phyloP scores from a whole-genome alignment of 2,113 vertebrate genomes.

The Corapipo altera region DNA sequence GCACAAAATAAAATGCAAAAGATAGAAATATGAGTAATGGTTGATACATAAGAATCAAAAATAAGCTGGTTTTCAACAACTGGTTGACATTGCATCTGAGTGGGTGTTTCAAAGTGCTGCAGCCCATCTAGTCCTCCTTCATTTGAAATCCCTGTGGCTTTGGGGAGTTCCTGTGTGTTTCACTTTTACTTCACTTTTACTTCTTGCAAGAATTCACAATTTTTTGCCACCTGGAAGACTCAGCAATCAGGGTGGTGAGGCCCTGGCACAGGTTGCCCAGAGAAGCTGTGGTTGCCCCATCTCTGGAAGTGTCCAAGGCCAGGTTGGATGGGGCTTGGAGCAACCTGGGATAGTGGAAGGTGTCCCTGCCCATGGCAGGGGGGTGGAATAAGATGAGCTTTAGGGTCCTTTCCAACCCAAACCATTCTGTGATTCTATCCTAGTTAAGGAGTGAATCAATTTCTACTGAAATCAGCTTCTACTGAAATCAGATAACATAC shows the following conservation, averaged over 20 bases:
- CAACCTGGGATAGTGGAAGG: fast-evolving
- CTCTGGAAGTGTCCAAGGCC: background rate
- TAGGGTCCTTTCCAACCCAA: background rate
- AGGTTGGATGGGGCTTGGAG: fast-evolving
- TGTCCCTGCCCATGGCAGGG: background rate
- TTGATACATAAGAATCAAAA: background rate
- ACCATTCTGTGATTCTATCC: fast-evolving
- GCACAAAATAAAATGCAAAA: background rate
- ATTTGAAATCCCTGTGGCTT: background rate
- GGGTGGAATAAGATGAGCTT: fast-evolving
- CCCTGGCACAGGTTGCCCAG: background rate
- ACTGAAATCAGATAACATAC: background rate
- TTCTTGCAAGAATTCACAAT: background rate
- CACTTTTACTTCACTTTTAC: background rate
- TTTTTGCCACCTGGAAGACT: background rate
- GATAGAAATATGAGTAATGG: background rate
- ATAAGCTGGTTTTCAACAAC: background rate
- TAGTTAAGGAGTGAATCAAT: background rate
- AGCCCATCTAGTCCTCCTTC: background rate
- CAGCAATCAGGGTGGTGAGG: background rate
- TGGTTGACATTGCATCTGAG: background rate
- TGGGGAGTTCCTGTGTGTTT: background rate
- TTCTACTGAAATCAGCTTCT: background rate
- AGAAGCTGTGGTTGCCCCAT: background rate
- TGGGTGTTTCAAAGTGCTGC: background rate